Conservation (phyloP, 2,888 invertebrate species). For the Drosophila mimica region DNA sequence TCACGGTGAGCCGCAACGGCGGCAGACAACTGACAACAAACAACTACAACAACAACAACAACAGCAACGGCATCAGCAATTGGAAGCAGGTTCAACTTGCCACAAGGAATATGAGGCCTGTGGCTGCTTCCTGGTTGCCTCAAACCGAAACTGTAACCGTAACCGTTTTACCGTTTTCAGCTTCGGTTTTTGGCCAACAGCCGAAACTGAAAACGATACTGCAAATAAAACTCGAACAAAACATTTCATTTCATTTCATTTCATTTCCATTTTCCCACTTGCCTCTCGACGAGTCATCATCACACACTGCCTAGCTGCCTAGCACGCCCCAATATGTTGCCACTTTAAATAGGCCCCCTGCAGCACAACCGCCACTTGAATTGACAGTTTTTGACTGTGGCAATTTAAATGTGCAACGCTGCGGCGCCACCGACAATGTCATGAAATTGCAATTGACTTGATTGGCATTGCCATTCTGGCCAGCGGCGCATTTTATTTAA, state of each 20-base stretch:
- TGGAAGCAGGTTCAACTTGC: slow-evolving; percentile 57
- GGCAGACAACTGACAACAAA: slow-evolving; percentile 28
- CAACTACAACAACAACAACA: slow-evolving; percentile 10
- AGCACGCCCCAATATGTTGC: slow-evolving; percentile 54
- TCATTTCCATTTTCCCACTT: slow-evolving; percentile 39
- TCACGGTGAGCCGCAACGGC: slow-evolving; percentile 50
- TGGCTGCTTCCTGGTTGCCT: slow-evolving; percentile 70
- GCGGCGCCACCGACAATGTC: slow-evolving; percentile 24
- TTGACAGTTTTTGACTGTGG: slow-evolving; percentile 51
- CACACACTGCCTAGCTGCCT: slow-evolving; percentile 57
- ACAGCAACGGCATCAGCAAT: slow-evolving; percentile 5
- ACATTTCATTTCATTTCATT: slow-evolving; percentile 40
- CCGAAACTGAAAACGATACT: slow-evolving; percentile 18
- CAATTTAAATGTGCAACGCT: slow-evolving; percentile 70
- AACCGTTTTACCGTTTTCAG: slow-evolving; percentile 20
- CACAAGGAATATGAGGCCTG: slow-evolving; percentile 64
- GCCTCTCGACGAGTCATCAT: slow-evolving; percentile 45
- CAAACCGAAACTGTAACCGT: slow-evolving; percentile 46
- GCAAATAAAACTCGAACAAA: slow-evolving; percentile 15
- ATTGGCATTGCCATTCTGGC: slow-evolving; percentile 69
- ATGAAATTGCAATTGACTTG: slow-evolving; percentile 64
- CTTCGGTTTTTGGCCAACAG: slow-evolving; percentile 22
- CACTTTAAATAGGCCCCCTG: slow-evolving; percentile 3
- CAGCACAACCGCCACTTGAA: background rate
- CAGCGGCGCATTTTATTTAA: slow-evolving; percentile 37